Base-by-base conservation (phyloP, 2,113 vertebrate species). In the Myotis yumanensis region DNA sequence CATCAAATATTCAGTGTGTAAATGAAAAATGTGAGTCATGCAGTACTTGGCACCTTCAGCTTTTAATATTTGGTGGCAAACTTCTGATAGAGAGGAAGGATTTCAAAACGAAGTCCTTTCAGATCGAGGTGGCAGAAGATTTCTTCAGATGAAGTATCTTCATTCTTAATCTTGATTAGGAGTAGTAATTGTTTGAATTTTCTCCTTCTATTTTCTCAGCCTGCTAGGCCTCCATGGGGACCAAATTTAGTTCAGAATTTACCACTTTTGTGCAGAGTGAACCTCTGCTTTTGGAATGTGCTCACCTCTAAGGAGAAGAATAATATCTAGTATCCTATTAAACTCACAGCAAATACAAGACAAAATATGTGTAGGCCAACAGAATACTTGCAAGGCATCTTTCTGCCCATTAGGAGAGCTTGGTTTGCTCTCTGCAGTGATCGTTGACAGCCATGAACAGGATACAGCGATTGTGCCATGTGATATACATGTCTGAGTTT, bases 11-110 rank as follows among this genome's bases (percentile, higher is more conserved):
- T 91, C 85, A 87, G 75, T 30, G 72, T 77, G 85, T 72, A 52
- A 15, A 91, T 90, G 92, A 95, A 77, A 89, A 71, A 86, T 57
- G 77, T 90, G 95, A 96, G 43, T 93, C 95, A 89, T 14, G 23
- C 62, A 6, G 4, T 54, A 48, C 89, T 75, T 54, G 93, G 51
- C 43, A 46, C 75, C 83, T 93, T 79, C 75, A 89, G 79, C 93
- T 95, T 92, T 92, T 88, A 64, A 48, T 62, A 76, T 94, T 83
- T 92, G 83, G 91, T 92, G 94, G 82, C 80, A 71, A 17, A 71
- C 83, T 93, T 95, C 89, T 73, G n/a, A 37, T 54, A 51, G 84
- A 89, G 81, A 93, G 90, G 91, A 95, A 86, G 43, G 28, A 69
- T 66, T 77, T 66, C 62, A 5, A 17, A 80, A 90, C 20, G 57